These are phyloP conservation scores for Aphrophora alni DNA, from an alignment of 2,888 invertebrate species.

Conservation along the genomic window DNA sequence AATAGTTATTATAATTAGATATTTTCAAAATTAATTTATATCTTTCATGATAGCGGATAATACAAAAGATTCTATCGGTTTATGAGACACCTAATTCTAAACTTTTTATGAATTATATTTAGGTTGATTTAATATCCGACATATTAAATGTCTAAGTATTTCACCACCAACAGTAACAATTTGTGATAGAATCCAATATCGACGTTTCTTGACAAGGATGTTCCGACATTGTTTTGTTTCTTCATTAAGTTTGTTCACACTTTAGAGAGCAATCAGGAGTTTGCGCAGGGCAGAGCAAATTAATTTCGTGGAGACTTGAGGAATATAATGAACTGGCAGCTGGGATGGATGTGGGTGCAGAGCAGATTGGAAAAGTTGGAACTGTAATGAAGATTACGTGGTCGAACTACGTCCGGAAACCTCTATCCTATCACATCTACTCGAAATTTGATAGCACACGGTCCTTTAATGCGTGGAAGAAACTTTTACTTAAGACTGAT, in stretches of 20 bases:
- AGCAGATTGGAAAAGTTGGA: constrained; percentile 6
- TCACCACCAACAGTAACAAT: no score
- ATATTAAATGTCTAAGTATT: no score
- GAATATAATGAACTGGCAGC: background rate
- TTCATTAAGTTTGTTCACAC: constrained; percentile 6
- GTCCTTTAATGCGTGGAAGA: background rate
- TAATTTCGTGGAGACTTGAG: constrained; percentile 2
- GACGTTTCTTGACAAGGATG: background rate
- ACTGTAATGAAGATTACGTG: constrained; percentile 6
- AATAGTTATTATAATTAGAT: no score
- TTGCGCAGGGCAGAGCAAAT: background rate
- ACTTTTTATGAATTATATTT: no score
- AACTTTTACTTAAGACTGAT: background rate
- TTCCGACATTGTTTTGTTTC: background rate
- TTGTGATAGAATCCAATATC: no score
- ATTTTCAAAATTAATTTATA: no score
- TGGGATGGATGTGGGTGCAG: constrained; percentile 3
- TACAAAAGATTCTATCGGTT: no score
- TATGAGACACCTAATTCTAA: no score
- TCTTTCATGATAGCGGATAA: no score
- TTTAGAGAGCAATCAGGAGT: background rate
- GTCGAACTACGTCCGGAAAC: background rate
- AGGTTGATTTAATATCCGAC: no score
- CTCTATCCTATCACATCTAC: background rate
- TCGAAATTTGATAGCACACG: background rate